Base-by-base conservation (phyloP, 2,888 invertebrate species). In the Gari tellinella region DNA sequence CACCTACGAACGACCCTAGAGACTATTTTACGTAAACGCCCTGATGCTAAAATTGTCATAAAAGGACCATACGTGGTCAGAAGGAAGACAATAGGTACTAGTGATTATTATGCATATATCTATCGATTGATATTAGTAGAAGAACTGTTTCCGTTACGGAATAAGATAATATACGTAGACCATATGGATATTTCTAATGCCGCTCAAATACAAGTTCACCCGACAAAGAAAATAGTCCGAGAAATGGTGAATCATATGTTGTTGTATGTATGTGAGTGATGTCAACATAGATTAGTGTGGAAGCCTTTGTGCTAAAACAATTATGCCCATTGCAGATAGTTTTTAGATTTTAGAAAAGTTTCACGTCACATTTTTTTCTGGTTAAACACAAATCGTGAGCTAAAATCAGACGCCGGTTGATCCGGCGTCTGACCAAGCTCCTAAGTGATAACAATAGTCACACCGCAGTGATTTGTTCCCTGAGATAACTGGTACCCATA, bases 131-230 rank as follows among this genome's bases (percentile, higher is more conserved):
- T 55, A 12, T 8, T 55, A 14, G 21, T 5, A 41, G 41, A 55
- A 17, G 23, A 31, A 5, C 40, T 55, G 23, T 10, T 1, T 19
- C 40, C 3, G 14, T 12, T 55, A 1, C 19, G 14, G 3, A 40
- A 55, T 10, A 55, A 25, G 19, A 23, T 55, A 5, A 23, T 55
- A 23, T 55, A 55, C 40, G 23, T 55, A n/a, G 55, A 55, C 23
- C 15, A 55, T 23, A 37, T 21, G 23, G 55, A 55, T 4, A 40
- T 40, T 10, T 17, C 55, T 1, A 17, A 21, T 4, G 19, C 55
- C 1, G 19, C 19, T n/a, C 23, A 14, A 7, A 40, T 55, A 5
- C 23, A 19, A 19, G 1, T 23, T 5, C 55, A 55, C 14, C 55
- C 55, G 15, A n/a, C 14, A 19, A 1, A 38, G 8, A 23, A 19